Conservation (phyloP, 1,140 invertebrate species). For the Parasteatoda tepidariorum region DNA sequence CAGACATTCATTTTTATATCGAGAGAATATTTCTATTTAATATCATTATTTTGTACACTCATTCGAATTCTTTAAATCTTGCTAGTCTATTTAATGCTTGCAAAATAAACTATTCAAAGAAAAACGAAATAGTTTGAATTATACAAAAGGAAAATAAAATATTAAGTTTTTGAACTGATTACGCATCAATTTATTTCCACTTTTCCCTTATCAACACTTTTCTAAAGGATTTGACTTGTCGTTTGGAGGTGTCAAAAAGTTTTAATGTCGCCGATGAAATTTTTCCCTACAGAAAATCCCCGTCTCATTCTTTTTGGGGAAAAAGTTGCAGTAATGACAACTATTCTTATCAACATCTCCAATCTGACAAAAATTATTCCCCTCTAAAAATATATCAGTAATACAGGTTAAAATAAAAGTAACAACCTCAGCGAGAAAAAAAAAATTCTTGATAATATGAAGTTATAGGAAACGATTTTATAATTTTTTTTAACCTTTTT, state of each 20-base stretch:
- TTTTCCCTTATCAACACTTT: conserved; percentile 1
- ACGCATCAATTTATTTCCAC: conserved; percentile 43
- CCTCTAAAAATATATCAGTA: background rate
- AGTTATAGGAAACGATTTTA: too few species aligned
- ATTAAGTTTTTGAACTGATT: conserved; percentile 8
- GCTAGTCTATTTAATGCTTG: too few species aligned
- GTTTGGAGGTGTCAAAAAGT: background rate
- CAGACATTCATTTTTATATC: too few species aligned
- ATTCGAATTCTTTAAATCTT: too few species aligned
- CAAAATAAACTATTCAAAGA: too few species aligned
- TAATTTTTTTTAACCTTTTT: background rate
- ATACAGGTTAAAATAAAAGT: conserved; percentile 15
- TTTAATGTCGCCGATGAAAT: background rate
- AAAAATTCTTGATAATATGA: background rate
- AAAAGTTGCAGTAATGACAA: conserved; percentile 6
- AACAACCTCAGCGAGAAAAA: background rate
- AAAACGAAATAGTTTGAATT: too few species aligned
- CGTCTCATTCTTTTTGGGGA: background rate
- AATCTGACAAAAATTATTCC: background rate
- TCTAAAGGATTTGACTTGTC: background rate
- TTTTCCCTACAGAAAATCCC: background rate
- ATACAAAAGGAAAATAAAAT: too few species aligned
- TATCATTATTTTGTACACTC: too few species aligned
- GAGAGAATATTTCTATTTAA: too few species aligned
- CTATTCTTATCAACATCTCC: background rate